Conservation (phyloP, 1,140 invertebrate species). For the Euwallacea fornicatus region DNA sequence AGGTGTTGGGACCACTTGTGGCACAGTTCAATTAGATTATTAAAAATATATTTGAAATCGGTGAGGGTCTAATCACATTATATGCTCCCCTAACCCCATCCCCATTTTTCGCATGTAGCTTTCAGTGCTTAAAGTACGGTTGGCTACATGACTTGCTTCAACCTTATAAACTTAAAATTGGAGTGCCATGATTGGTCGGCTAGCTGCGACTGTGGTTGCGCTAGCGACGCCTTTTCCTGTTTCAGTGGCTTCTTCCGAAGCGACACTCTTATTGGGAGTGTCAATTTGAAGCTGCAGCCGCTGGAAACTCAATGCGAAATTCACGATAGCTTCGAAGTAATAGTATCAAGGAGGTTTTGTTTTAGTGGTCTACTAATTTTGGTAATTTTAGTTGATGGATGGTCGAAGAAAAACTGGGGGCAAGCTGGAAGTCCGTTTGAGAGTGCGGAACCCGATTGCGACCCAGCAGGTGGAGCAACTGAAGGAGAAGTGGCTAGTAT, state of each 20-base stretch:
- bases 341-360: neutral
- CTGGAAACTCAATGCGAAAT: slow-evolving; percentile 84
- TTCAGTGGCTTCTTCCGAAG: slow-evolving; percentile 87
- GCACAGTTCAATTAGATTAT: neutral
- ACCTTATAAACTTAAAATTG: slow-evolving; percentile 10
- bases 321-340: slow-evolving; percentile 90
- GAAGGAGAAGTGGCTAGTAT: slow-evolving; percentile 90
- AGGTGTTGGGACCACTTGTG: neutral
- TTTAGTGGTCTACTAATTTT: neutral
- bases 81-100: no score
- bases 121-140: no score
- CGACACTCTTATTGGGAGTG: slow-evolving; percentile 84
- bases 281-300: slow-evolving; percentile 78
- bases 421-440: slow-evolving; percentile 87
- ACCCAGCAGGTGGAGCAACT: slow-evolving; percentile 88
- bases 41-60: neutral
- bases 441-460: slow-evolving; percentile 87
- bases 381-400: slow-evolving; percentile 71
- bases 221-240: slow-evolving; percentile 58
- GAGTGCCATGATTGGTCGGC: slow-evolving; percentile 46
- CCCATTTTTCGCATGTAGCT: no score
- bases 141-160: no score
- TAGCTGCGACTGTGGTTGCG: slow-evolving; percentile 48
- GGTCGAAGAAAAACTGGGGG: slow-evolving; percentile 85
- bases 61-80: no score